A percentile compares a stretch with the other conserved stretches of the same genome.
phyloP scores from a whole-genome alignment of 2,113 vertebrate genomes.

The Neodontobutis hainanensis region DNA sequence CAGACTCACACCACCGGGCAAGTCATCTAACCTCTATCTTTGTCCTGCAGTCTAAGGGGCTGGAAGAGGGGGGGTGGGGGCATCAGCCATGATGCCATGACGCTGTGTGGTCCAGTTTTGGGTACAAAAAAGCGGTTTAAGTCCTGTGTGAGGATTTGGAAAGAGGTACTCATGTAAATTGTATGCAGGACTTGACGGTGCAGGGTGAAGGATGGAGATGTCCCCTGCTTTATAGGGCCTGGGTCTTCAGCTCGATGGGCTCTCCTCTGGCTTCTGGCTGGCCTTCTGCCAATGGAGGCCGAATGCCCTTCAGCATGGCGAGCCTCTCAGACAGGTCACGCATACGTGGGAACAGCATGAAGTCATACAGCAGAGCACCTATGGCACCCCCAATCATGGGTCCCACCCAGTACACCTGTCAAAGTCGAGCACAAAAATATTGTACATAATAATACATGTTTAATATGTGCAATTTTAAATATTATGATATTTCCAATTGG shows the following conservation, averaged over 20 bases:
- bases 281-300: slow-evolving; percentile 77
- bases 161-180: slow-evolving; percentile 54
- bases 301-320: slow-evolving; percentile 86
- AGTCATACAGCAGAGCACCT: slow-evolving; percentile 90
- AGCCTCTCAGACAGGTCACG: slow-evolving; percentile 88
- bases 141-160: slow-evolving; percentile 28
- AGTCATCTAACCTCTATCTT: slow-evolving; percentile 68
- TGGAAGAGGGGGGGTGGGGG: slow-evolving; percentile 3
- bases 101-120: slow-evolving; percentile 50
- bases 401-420: slow-evolving; percentile 93
- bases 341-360: slow-evolving; percentile 89
- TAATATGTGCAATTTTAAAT: neutral
- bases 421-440: slow-evolving; percentile 14
- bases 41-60: slow-evolving; percentile 61
- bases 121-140: slow-evolving; percentile 33
- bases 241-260: slow-evolving; percentile 90
- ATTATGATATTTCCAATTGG: neutral
- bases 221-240: slow-evolving; percentile 83
- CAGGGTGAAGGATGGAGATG: slow-evolving; percentile 40
- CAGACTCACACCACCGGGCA: slow-evolving; percentile 50
- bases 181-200: slow-evolving; percentile 51
- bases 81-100: slow-evolving; percentile 33
- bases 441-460: too few species aligned
- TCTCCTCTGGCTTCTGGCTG: slow-evolving; percentile 86
- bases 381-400: slow-evolving; percentile 88